Percentiles rank a stretch among this genome's conserved stretches.
Evolutionary conservation across 2,113 vertebrate genomes (phyloP).

Genomic region (Erinaceus europaeus): DNA sequence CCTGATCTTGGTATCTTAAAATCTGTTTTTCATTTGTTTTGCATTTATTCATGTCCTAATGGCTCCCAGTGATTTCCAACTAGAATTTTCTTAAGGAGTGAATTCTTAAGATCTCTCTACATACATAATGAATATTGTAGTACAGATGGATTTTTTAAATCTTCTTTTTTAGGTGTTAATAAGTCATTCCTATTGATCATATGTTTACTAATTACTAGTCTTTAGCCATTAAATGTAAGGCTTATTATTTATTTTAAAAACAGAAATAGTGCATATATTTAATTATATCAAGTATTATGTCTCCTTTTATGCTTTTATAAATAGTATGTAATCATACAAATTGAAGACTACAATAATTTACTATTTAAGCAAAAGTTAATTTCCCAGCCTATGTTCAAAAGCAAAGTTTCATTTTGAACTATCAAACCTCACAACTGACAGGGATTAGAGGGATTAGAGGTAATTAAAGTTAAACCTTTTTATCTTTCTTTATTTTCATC

Average conservation of each 20-base stretch:
- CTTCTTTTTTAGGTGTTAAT: not conserved
- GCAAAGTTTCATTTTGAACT: slow-evolving; percentile 66
- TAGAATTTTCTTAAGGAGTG: slow-evolving; percentile 59
- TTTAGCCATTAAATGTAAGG: slow-evolving; percentile 16
- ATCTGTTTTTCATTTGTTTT: slow-evolving; percentile 76
- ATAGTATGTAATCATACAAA: slow-evolving; percentile 14
- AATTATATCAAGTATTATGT: not conserved
- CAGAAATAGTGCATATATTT: not conserved
- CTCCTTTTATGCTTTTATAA: slow-evolving; percentile 13
- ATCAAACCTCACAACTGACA: slow-evolving; percentile 3
- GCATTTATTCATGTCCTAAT: slow-evolving; percentile 76
- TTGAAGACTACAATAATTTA: slow-evolving; percentile 72
- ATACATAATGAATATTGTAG: not conserved
- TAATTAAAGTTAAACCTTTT: slow-evolving; percentile 53
- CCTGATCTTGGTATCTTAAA: slow-evolving; percentile 72
- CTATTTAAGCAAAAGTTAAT: slow-evolving; percentile 73
- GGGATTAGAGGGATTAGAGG: not conserved
- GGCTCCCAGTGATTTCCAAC: slow-evolving; percentile 60
- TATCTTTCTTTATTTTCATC: slow-evolving; percentile 69
- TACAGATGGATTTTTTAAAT: not conserved
- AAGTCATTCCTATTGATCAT: not conserved
- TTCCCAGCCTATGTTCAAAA: slow-evolving; percentile 60
- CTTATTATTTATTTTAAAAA: not conserved
- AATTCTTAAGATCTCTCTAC: slow-evolving; percentile 29
- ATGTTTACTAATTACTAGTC: not conserved